These are phyloP conservation scores for Mayetiola destructor DNA, from an alignment of 2,888 invertebrate genomes.

Conservation along the genomic window DNA sequence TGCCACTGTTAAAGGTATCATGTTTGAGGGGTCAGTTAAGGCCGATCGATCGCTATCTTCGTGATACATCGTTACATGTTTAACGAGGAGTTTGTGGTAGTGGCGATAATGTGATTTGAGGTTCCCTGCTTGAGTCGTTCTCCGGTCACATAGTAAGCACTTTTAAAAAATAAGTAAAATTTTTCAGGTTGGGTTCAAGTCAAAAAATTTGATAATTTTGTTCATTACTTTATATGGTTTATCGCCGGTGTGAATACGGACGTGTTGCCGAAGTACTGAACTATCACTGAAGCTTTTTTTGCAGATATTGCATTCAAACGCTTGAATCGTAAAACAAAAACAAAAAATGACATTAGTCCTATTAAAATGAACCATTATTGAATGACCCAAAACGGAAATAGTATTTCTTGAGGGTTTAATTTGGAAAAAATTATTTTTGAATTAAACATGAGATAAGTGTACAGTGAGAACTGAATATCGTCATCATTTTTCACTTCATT, in stretches of 20 bases:
- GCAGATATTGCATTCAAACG: constrained; percentile 6
- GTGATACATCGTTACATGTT: constrained; percentile 14
- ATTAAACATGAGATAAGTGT: too few relatives aligned
- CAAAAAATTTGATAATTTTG: not conserved
- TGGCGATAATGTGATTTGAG: constrained; percentile 14
- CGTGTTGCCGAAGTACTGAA: constrained; percentile 9
- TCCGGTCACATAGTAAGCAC: constrained; percentile 11
- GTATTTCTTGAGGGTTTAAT: too few relatives aligned
- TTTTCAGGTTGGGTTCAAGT: not conserved
- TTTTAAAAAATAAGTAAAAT: not conserved
- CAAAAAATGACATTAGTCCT: too few relatives aligned
- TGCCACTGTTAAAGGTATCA: not conserved
- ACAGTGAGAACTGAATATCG: too few relatives aligned
- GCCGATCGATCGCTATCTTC: not conserved
- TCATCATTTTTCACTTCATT: too few relatives aligned
- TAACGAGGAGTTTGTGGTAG: constrained; percentile 13
- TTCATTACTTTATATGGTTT: not conserved
- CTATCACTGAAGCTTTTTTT: constrained; percentile 3
- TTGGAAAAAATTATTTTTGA: too few relatives aligned
- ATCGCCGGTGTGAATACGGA: constrained; percentile 10
- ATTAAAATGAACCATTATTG: too few relatives aligned
- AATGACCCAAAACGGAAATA: too few relatives aligned
- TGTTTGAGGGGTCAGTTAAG: not conserved
- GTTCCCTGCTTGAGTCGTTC: constrained; percentile 14
- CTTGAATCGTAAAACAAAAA: too few relatives aligned